Evolutionary conservation across 2,113 vertebrate species (phyloP), one percentile per base, ranked within the genome.

Genomic region (Pteropus alecto): DNA sequence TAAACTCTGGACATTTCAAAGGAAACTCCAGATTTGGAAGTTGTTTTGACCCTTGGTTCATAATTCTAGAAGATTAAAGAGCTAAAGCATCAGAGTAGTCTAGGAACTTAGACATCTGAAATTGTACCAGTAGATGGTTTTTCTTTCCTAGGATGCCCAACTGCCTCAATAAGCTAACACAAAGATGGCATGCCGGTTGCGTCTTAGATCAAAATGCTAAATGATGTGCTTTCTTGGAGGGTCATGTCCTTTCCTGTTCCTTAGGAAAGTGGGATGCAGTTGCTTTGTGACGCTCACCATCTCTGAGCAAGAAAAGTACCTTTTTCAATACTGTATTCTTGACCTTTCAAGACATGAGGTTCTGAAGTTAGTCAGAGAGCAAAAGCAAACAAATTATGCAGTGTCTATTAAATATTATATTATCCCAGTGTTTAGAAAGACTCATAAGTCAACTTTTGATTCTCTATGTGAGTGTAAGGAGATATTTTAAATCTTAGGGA

Each of bases 261-360:
- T 83, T 43, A 54, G 26, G 82, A 65, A 89, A 60, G n/a, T 30
- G 6, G 38, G 16, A 65, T 65, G 35, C 13, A 21, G 19, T 58
- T 54, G n/a, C 33, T 43, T 41, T 60, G 4, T 41, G 65, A 85
- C 65, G 22, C 51, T 7, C 16, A 56, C 13, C 3, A 3, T 54
- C 63, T 13, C 35, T 88, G 56, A 73, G 24, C 35, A 73, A 87
- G 86, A 73, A 58, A 7, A 35, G 26, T 19, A 24, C 67, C 9
- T 77, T 94, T 89, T 71, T 58, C 43, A 87, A 18, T 54, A 78
- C 48, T 71, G 22, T 95, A 58, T 67, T 71, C 54, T 82, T 95
- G 93, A 88, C 83, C 94, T 97, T 97, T 95, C 8, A 63, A 83
- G 77, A 86, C 85, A 91, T 51, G 73, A 94, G 46, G 78, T 93